A percentile compares a stretch with the other conserved stretches of the same genome.
These are phyloP conservation scores for Meghimatium bilineatum DNA, from an alignment of 2,888 invertebrate species.

Conservation along the genomic window DNA sequence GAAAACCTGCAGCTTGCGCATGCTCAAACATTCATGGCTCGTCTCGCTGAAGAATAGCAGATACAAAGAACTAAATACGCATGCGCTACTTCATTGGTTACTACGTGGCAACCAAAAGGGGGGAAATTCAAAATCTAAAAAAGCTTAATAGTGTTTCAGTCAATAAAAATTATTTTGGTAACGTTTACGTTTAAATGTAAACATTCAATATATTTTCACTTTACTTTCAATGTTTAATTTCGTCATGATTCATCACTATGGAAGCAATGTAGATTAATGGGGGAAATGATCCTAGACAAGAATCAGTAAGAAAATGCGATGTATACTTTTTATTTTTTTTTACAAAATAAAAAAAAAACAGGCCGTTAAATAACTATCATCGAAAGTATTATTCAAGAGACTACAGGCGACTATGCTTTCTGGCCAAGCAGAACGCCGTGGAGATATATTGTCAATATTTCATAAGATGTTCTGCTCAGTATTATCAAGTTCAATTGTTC, in stretches of 20 bases:
- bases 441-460: neutral
- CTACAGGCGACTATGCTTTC: neutral
- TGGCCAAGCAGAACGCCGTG: neutral
- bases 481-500: neutral
- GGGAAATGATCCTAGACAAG: too few species aligned
- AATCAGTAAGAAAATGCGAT: too few species aligned
- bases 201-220: neutral
- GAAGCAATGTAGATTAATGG: neutral
- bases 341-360: too few species aligned
- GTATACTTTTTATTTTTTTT: too few species aligned
- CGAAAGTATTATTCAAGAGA: neutral
- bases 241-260: neutral
- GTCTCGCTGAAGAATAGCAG: slow-evolving; percentile 38
- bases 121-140: slow-evolving; percentile 46
- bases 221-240: neutral
- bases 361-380: neutral
- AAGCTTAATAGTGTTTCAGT: neutral
- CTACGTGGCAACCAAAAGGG: slow-evolving; percentile 47
- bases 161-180: neutral
- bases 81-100: slow-evolving; percentile 44
- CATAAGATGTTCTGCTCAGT: neutral
- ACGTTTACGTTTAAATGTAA: neutral
- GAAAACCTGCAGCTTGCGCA: slow-evolving; percentile 37
- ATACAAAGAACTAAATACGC: slow-evolving; percentile 44
- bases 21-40: slow-evolving; percentile 40